Conservation (phyloP, 2,113 vertebrate genomes). For the Phainopepla nitens region DNA sequence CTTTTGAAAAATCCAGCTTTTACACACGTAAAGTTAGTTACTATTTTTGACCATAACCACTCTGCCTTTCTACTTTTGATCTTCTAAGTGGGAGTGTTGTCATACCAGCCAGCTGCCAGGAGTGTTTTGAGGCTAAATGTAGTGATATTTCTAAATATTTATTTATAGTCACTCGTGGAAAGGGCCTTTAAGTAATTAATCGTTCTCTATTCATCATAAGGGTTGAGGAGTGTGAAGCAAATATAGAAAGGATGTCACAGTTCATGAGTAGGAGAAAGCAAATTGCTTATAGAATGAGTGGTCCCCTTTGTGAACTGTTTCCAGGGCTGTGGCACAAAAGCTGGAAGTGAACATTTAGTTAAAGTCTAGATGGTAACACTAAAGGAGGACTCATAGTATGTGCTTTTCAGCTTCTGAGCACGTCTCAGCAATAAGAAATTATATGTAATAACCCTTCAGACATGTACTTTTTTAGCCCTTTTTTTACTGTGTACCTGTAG, state of each 20-base stretch:
- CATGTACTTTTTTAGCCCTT: neutral
- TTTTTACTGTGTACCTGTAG: neutral
- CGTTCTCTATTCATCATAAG: neutral
- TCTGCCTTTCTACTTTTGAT: neutral
- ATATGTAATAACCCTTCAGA: neutral
- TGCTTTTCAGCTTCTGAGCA: neutral
- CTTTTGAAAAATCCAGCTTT: neutral
- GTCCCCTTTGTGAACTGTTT: neutral
- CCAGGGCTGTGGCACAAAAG: neutral
- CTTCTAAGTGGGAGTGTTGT: neutral
- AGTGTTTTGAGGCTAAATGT: neutral
- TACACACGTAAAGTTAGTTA: neutral
- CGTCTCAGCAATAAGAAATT: neutral
- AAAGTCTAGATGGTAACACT: neutral
- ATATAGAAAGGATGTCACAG: neutral
- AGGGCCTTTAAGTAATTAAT: neutral
- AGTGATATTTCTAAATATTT: neutral
- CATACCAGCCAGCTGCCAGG: neutral
- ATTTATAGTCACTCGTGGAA: neutral
- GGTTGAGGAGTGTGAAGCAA: neutral
- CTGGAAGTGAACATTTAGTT: neutral
- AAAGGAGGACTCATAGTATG: neutral
- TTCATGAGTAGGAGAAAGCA: neutral
- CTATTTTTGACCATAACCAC: neutral
- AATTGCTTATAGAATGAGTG: neutral